Percentiles rank a stretch among this genome's conserved stretches.
Conservation (phyloP, 1,140 invertebrate genomes). For the Orius insidiosus region DNA sequence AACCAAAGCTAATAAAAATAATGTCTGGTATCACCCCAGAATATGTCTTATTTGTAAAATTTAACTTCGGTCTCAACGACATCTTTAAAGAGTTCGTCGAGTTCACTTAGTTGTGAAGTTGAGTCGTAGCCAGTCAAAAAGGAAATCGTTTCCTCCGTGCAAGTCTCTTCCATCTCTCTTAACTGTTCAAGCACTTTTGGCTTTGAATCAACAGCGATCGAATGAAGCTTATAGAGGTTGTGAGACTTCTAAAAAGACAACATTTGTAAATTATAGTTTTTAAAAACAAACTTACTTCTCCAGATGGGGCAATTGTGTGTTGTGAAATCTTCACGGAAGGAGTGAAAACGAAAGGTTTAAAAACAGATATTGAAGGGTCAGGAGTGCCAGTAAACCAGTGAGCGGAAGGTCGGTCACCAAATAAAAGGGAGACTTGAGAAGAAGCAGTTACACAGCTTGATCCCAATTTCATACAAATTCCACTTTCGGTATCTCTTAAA, state of each 20-base stretch:
- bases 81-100: constrained; percentile 53
- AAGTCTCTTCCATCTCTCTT: constrained; percentile 38
- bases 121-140: constrained; percentile 30
- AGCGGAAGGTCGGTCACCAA: constrained; percentile 25
- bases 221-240: constrained; percentile 39
- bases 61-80: constrained; percentile 54
- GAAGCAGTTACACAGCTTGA: constrained; percentile 34
- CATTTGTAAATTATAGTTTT: not conserved
- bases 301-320: constrained; percentile 8
- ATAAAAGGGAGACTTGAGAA: constrained; percentile 29
- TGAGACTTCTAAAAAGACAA: constrained; percentile 24
- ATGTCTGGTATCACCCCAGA: no score
- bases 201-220: constrained; percentile 25
- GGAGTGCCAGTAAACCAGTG: constrained; percentile 77
- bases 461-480: constrained; percentile 37
- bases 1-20: no score
- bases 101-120: constrained; percentile 26
- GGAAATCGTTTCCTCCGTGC: constrained; percentile 39
- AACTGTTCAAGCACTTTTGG: constrained; percentile 32
- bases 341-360: constrained; percentile 67
- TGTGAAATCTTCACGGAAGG: constrained; percentile 22
- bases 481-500: constrained; percentile 43
- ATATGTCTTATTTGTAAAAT: constrained; percentile 31
- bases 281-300: not conserved
- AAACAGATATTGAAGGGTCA: constrained; percentile 52